These are phyloP conservation scores for Pteronura brasiliensis DNA, from an alignment of 2,113 vertebrate species.

Conservation along the genomic window DNA sequence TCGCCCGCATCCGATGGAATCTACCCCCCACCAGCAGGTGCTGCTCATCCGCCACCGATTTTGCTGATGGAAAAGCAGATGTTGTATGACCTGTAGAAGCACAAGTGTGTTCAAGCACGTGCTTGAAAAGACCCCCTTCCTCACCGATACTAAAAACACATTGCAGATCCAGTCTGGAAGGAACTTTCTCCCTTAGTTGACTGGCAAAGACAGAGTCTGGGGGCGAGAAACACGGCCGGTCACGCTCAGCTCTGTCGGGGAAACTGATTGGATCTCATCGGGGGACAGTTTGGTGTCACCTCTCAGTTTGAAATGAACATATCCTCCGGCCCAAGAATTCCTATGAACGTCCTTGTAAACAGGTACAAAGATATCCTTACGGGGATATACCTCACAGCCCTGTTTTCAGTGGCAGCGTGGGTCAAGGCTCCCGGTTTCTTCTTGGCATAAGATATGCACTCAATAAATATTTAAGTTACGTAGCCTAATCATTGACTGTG, in stretches of 20 bases:
- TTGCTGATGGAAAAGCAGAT: fast-evolving
- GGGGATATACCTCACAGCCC: neutral
- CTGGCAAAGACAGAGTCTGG: neutral
- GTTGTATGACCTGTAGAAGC: neutral
- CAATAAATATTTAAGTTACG: fast-evolving
- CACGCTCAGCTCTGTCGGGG: fast-evolving
- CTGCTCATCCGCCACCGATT: fast-evolving
- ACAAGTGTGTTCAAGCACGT: fast-evolving
- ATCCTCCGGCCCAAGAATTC: neutral
- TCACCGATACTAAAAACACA: neutral
- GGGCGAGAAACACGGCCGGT: fast-evolving
- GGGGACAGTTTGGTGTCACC: neutral
- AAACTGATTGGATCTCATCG: neutral
- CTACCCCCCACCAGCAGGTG: fast-evolving
- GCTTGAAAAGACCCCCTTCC: no score
- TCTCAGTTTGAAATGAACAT: neutral
- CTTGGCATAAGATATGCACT: neutral
- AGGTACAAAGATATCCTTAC: neutral
- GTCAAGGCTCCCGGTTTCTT: neutral
- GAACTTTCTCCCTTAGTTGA: neutral
- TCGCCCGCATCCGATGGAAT: fast-evolving
- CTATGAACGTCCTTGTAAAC: neutral
- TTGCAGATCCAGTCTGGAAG: neutral
- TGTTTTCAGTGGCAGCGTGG: neutral
- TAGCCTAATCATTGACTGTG: neutral